These are phyloP conservation scores for Danio aesculapii DNA, from an alignment of 2,797 vertebrate species.

Conservation along the genomic window DNA sequence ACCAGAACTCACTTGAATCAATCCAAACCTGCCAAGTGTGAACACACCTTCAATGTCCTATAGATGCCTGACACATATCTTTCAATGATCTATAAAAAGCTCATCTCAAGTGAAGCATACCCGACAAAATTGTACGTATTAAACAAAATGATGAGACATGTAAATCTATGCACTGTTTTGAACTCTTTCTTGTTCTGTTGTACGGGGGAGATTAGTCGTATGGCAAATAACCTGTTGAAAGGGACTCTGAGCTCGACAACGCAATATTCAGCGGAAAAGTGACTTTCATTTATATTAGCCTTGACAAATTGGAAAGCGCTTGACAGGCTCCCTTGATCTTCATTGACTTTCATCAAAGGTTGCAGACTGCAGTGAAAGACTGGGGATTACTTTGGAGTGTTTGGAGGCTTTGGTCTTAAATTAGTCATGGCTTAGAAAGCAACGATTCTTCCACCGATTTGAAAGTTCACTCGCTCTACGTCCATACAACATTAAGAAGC, in stretches of 20 bases:
- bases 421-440: conserved; percentile 79
- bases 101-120: background rate
- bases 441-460: conserved; percentile 67
- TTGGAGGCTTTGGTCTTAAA: conserved; percentile 79
- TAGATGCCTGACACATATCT: background rate
- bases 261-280: conserved; percentile 74
- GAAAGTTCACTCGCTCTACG: conserved; percentile 55
- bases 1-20: background rate
- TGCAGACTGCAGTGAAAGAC: conserved; percentile 76
- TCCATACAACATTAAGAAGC: conserved; percentile 34
- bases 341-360: conserved; percentile 83
- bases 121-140: background rate
- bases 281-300: conserved; percentile 77
- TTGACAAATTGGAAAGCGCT: conserved; percentile 81
- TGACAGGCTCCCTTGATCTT: conserved; percentile 83
- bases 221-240: conserved; percentile 67
- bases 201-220: conserved; percentile 60
- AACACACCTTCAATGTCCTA: background rate
- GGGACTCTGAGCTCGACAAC: conserved; percentile 63
- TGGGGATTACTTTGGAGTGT: conserved; percentile 81
- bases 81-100: background rate
- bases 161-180: conserved; percentile 12
- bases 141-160: conserved; percentile 39
- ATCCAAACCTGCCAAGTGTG: background rate
- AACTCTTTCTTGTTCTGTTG: conserved; percentile 46